Evolutionary conservation across 2,113 vertebrate genomes (phyloP).

Genomic region (Nycticryphes semicollaris): DNA sequence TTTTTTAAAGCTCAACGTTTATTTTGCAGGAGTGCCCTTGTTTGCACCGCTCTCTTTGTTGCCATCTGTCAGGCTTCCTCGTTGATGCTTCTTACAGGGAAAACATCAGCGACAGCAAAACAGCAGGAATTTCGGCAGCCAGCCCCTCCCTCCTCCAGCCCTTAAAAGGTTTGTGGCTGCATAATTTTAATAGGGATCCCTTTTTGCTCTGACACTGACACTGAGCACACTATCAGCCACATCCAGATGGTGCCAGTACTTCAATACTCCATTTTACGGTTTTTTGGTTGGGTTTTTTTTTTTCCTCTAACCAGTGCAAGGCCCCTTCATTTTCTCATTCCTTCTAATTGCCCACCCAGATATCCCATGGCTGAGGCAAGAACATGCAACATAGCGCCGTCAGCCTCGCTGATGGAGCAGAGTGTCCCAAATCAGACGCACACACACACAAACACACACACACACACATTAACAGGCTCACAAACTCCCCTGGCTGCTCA

Average conservation of each 20-base stretch:
- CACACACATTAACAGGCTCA: not conserved
- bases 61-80: conserved; percentile 59
- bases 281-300: not conserved
- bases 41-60: conserved; percentile 36
- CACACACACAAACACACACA: not conserved
- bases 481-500: not conserved
- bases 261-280: not conserved
- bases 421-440: not conserved
- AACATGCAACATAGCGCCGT: fast-evolving
- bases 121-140: conserved; percentile 31
- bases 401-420: not conserved
- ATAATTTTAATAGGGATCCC: not conserved
- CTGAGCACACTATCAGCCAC: not conserved
- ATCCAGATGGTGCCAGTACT: not conserved
- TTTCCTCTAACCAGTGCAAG: not conserved
- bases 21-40: conserved; percentile 21
- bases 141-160: not conserved
- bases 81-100: not conserved
- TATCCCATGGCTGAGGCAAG: not conserved
- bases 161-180: not conserved
- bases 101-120: conserved; percentile 44
- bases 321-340: not conserved
- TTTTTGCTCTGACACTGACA: conserved; percentile 19
- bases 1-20: not conserved
- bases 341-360: not conserved